phyloP scores from a whole-genome alignment of 2,113 vertebrate species.

The Genyomyrus donnyi region DNA sequence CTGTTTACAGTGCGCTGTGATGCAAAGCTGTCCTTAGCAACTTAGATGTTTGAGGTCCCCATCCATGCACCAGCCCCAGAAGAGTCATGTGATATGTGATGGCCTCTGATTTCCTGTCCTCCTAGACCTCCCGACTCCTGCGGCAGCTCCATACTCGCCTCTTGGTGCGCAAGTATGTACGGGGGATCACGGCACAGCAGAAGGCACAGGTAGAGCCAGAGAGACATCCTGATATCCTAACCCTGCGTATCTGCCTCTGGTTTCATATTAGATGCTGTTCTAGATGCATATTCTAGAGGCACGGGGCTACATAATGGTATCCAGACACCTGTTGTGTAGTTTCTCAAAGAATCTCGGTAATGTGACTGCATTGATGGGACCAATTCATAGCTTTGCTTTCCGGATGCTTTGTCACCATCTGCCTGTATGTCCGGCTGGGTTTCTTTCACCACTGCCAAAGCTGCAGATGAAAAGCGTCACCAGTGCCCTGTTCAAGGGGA shows the following conservation, averaged over 20 bases:
- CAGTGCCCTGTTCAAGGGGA: conserved; percentile 78
- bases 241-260: background rate
- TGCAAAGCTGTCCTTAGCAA: background rate
- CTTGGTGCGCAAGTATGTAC: conserved; percentile 83
- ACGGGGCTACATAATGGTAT: background rate
- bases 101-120: background rate
- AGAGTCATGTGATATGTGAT: background rate
- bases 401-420: background rate
- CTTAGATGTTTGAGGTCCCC: background rate
- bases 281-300: background rate
- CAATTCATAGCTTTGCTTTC: background rate
- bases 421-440: background rate
- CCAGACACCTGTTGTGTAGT: background rate
- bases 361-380: background rate
- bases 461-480: conserved; percentile 72
- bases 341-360: background rate
- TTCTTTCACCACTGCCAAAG: conserved; percentile 44
- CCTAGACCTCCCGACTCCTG: conserved; percentile 73
- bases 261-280: background rate
- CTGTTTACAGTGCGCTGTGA: background rate
- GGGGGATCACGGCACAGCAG: conserved; percentile 62
- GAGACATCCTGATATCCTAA: background rate
- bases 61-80: background rate
- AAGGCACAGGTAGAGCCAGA: conserved; percentile 70
- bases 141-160: conserved; percentile 66